Percentiles rank a stretch among this genome's conserved stretches.
Conservation (phyloP, 2,113 vertebrate species). For the Sapajus apella region DNA sequence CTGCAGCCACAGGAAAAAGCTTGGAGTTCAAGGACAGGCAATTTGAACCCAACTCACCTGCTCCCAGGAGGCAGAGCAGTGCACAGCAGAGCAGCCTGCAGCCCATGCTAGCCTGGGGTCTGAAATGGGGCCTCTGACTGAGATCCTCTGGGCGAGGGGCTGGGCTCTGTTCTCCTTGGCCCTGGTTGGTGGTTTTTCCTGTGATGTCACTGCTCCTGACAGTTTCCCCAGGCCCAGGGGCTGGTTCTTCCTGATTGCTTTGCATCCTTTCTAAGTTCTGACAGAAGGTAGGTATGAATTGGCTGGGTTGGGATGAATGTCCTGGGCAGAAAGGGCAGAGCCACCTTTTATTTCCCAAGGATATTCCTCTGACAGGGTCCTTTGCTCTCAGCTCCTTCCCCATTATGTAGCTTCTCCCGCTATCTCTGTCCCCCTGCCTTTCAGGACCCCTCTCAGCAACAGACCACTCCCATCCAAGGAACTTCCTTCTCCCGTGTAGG, state of each 20-base stretch:
- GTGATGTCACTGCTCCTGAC: background rate
- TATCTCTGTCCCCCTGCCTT: background rate
- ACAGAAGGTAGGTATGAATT: background rate
- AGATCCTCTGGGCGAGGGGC: accelerated
- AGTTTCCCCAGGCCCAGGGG: background rate
- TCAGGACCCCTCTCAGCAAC: background rate
- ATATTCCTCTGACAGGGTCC: background rate
- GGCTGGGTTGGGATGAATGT: accelerated
- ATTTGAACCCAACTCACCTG: background rate
- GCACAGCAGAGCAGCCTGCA: background rate
- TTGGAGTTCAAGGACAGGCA: accelerated
- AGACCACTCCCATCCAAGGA: background rate
- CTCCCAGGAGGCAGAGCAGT: background rate
- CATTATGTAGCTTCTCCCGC: too few species aligned
- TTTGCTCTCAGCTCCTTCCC: background rate
- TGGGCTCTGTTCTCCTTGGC: background rate
- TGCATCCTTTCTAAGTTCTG: background rate
- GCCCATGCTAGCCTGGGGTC: background rate
- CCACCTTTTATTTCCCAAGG: too few species aligned
- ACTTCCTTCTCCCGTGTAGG: too few species aligned
- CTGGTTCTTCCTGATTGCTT: background rate
- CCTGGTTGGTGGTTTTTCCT: background rate
- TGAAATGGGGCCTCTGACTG: too few species aligned
- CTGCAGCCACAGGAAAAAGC: background rate
- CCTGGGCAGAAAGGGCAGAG: background rate